These are phyloP conservation scores for Ophiothrix spiculata DNA, from an alignment of 35 echinoderm and acorn worm species.

Conservation along the genomic window DNA sequence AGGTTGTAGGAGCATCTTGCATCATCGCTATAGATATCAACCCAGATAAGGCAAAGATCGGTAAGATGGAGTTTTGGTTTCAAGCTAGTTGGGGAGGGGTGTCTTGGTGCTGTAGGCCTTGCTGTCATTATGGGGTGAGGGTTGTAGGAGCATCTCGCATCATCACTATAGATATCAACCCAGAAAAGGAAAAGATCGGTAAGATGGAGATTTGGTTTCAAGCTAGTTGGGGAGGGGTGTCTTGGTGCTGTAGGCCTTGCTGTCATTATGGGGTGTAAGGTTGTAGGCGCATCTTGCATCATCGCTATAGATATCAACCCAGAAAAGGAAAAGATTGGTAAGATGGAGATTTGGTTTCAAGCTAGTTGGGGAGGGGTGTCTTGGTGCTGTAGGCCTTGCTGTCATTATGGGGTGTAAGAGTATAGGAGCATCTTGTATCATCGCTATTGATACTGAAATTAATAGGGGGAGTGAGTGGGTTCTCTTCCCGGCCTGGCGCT, in stretches of 20 bases:
- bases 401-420: conserved; percentile 88
- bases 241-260: conserved; percentile 87
- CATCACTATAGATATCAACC: conserved; percentile 69
- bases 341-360: no score
- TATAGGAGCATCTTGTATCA: conserved; percentile 39
- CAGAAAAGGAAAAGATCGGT: background rate
- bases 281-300: conserved; percentile 35
- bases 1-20: conserved; percentile 34
- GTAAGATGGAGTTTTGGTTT: no score
- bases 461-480: no score
- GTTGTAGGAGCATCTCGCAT: conserved; percentile 33
- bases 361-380: no score
- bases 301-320: conserved; percentile 68
- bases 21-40: conserved; percentile 81
- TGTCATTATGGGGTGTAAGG: conserved; percentile 87
- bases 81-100: no score
- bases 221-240: no score
- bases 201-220: no score
- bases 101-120: no score
- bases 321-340: conserved; percentile 6
- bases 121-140: conserved; percentile 95
- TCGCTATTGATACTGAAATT: conserved; percentile 59
- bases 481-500: no score
- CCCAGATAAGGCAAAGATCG: background rate
- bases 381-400: no score